Evolutionary conservation across 1,140 invertebrate species (phyloP), one percentile per base, ranked within the genome.

Genomic region (Bemisia tabaci): DNA sequence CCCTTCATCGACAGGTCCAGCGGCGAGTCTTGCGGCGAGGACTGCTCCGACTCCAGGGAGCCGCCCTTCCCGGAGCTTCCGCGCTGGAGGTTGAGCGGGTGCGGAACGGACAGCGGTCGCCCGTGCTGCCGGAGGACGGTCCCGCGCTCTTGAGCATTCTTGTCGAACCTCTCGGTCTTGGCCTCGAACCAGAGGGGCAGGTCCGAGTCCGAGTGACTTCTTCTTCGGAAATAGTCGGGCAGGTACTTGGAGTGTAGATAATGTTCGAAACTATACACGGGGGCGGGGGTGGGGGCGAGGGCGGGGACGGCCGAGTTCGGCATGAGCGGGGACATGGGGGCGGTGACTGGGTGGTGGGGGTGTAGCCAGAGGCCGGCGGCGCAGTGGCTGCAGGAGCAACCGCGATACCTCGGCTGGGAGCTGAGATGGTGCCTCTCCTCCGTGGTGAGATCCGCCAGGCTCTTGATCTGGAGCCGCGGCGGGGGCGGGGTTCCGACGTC

Each of bases 1-100:
- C 80, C 81, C 71, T 88, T 89, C 75, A 93, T 82, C 1, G 90
- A 92, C 2, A 95, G 78, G 76, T 95, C 92, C 24, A 95, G 76
- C 0, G 92, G 93, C 17, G 83, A 89, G 65, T 95, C 92, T 75
- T 94, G 91, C 0, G 86, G 82, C 33, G 81, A 74, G 63, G 70
- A 78, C 70, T 73, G 72, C 25, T 79, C 77, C 1, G 76, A 77
- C 65, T 80, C 78, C 26, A 79, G 65, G 24, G 77, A 79, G 21
- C 75, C 75, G n/a, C 73, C 74, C 66, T 78, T 77, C 48, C 71
- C 60, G 27, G 27, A 12, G 22, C 39, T 0, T 65, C 21, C 67
- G 60, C 1, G 58, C 64, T 68, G 65, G 48, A 65, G 65, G 60
- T 66, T 64, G 21, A 70, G 26, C 11, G 66, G 63, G 48, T 70